Conservation (phyloP, 1,140 invertebrate species). For the Drosophila tristis region DNA sequence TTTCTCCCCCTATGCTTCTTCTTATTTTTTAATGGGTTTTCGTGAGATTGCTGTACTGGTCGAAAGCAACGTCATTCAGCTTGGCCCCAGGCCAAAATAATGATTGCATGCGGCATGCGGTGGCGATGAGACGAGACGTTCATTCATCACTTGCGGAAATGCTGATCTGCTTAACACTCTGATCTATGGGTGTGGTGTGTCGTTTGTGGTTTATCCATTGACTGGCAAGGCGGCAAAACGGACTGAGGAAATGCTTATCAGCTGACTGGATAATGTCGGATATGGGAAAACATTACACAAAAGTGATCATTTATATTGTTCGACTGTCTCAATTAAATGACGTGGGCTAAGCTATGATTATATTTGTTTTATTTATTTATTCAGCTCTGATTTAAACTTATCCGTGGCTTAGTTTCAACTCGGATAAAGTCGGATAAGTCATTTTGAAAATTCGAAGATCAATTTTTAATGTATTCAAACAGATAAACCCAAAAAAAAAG, state of each 20-base stretch:
- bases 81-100: slow-evolving; percentile 58
- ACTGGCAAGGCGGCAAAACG: slow-evolving; percentile 1
- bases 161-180: slow-evolving; percentile 39
- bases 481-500: too few species aligned
- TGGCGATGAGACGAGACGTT: slow-evolving; percentile 24
- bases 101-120: slow-evolving; percentile 19
- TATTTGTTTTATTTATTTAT: too few species aligned
- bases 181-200: slow-evolving; percentile 4
- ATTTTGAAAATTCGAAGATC: too few species aligned
- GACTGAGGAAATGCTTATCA: not conserved
- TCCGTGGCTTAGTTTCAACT: too few species aligned
- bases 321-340: too few species aligned
- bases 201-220: slow-evolving; percentile 13
- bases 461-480: too few species aligned
- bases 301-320: too few species aligned
- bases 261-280: not conserved
- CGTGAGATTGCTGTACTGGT: slow-evolving; percentile 26
- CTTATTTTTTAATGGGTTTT: slow-evolving; percentile 38
- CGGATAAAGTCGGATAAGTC: too few species aligned
- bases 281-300: not conserved
- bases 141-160: slow-evolving; percentile 48
- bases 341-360: too few species aligned
- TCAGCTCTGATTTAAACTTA: too few species aligned
- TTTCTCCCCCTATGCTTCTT: slow-evolving; percentile 1
- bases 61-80: slow-evolving; percentile 58